Evolutionary conservation across 1,140 invertebrate species (phyloP), one percentile per base, ranked within the genome.

Genomic region (Ceratina calcarata): DNA sequence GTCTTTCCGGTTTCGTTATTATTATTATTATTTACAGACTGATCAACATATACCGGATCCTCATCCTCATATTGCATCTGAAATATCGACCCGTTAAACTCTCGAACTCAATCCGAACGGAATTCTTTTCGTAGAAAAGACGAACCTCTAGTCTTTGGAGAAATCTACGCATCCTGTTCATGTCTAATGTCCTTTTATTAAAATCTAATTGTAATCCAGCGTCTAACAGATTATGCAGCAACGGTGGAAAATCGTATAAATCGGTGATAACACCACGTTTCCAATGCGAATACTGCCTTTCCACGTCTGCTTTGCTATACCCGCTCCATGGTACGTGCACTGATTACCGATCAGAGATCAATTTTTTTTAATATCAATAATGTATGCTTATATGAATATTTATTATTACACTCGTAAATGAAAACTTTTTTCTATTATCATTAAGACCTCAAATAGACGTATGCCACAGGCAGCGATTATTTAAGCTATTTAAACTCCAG

Each of bases 51-150:
- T 7, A 86, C 51, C 8, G 75, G 75, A 1, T 89, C 85, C 15
- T 84, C 82, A 10, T 86, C 65, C 24, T 91, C 88, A n/a, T 90
- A 87, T 64, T 89, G 83, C 70, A 90, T 82, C 85, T 90, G 64
- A 82, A 61, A 73, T 27, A 51, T 3, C n/a, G 55, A 16, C 55
- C 13, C 55, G 8, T 57, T 57, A 57, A 45, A 45, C 3, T n/a
- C 18, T 57, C n/a, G 15, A 57, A n/a, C n/a, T 57, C 16, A 7
- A 57, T 12, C 15, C 7, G 32, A 18, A n/a, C 32, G 1, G 55
- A 71, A 67, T 57, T 67, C 6, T 53, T 61, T 74, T 67, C 61
- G 49, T 0, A 22, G 22, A 45, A 22, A 16, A 64, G 24, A 68
- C 70, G 6, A 68, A 89, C 88, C 78, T 91, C 87, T 4, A 91